These are phyloP conservation scores for Tubiluchus corallicola DNA, from an alignment of 2,888 invertebrate genomes.

Conservation along the genomic window DNA sequence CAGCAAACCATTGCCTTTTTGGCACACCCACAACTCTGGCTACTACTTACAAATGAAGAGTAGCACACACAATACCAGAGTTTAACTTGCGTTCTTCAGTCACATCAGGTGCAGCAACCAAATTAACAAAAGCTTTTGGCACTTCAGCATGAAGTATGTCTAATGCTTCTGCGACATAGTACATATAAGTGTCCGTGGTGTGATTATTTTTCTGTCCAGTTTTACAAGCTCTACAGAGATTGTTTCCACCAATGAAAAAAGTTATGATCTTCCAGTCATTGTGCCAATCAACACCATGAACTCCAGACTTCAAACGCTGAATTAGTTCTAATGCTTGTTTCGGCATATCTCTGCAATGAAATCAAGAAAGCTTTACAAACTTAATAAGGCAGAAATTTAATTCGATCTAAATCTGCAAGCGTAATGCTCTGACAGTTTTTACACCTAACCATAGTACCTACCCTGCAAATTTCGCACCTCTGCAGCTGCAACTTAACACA, in stretches of 20 bases:
- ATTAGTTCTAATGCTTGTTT: background rate
- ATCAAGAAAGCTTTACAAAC: too few species aligned
- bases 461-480: too few species aligned
- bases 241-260: background rate
- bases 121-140: background rate
- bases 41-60: background rate
- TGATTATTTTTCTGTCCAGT: too few species aligned
- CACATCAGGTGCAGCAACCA: background rate
- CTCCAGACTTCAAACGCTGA: background rate
- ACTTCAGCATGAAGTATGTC: background rate
- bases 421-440: too few species aligned
- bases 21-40: too few species aligned
- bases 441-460: too few species aligned
- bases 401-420: too few species aligned
- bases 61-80: background rate
- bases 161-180: background rate
- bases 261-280: constrained; percentile 3
- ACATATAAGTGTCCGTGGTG: background rate
- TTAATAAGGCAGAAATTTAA: too few species aligned
- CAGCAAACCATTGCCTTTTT: too few species aligned
- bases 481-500: too few species aligned
- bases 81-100: background rate
- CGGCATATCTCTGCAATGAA: background rate
- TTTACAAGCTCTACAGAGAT: constrained; percentile 1
- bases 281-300: background rate